Percentiles rank a stretch among this genome's conserved stretches.
phyloP scores from a whole-genome alignment of 1,140 invertebrate species.

The Alviniconcha marisindica region DNA sequence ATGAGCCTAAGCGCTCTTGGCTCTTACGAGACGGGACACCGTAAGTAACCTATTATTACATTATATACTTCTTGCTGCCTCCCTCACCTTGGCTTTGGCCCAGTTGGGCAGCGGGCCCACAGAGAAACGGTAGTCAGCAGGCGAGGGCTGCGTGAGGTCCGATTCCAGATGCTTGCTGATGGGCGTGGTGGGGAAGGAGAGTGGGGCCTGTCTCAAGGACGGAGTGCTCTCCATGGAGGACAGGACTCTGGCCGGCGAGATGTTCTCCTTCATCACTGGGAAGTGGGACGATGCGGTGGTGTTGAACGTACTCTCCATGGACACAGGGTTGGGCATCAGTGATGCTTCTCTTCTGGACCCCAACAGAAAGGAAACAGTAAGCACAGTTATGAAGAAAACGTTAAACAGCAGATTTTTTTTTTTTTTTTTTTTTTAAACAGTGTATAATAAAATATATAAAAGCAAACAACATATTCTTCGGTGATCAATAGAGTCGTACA shows the following conservation, averaged over 20 bases:
- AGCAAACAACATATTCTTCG: no score
- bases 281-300: not conserved
- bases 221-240: conserved; percentile 22
- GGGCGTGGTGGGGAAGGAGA: conserved; percentile 21
- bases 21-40: no score
- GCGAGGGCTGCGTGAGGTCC: conserved; percentile 11
- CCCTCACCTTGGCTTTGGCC: conserved; percentile 88
- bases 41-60: no score
- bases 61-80: no score
- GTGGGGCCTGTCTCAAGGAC: not conserved
- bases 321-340: conserved; percentile 45
- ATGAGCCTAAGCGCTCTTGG: no score
- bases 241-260: conserved; percentile 12
- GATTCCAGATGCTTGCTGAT: not conserved
- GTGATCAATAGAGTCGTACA: no score
- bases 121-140: conserved; percentile 81
- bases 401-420: no score
- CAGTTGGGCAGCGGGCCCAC: conserved; percentile 89
- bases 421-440: no score
- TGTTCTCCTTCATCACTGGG: conserved; percentile 40
- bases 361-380: no score
- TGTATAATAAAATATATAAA: no score
- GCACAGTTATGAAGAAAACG: no score
- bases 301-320: conserved; percentile 12
- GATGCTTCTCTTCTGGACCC: conserved; percentile 43